Evolutionary conservation across 2,888 invertebrate genomes (phyloP), one percentile per base, ranked within the genome.

Genomic region (Chrysolina haemoptera): DNA sequence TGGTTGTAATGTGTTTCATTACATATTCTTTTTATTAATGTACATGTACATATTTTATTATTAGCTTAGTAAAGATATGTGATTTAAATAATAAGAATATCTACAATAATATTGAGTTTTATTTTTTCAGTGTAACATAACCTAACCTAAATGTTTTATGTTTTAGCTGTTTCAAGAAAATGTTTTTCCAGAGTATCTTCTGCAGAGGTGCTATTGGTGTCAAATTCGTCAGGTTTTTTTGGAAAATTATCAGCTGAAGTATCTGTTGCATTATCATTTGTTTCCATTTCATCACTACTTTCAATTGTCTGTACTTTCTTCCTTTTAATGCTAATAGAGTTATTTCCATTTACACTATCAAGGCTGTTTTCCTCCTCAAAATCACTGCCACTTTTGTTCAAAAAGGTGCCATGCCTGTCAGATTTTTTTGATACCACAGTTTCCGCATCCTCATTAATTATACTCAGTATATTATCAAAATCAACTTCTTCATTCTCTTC

Each of bases 31-130:
- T 70, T 76, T 70, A 71, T 74, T 68, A 71, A 66, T 77, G 66
- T 70, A 27, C 67, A 67, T 67, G 77, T 80, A 79, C 53, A 79
- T 78, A 79, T 79, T 74, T 78, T 76, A 76, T 77, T 75, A 79
- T 76, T 81, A 82, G 82, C 78, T 82, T 83, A 81, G 80, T 66
- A 77, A 78, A 73, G 76, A 79, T 73, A 79, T 82, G 80, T 80
- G 81, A 84, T 83, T 82, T 82, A 80, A 78, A 76, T 76, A 79
- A 78, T 82, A 82, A 83, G 80, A 76, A 70, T 77, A 75, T 76
- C 74, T 76, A 74, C 74, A 73, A 75, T 76, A 48, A 70, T 65
- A 68, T 62, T 66, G 66, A 71, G 69, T 66, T 66, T 70, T 43
- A 18, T 69, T 35, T 62, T 22, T 46, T 43, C 20, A 68, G 35